Evolutionary conservation across 1,140 invertebrate genomes (phyloP).

Genomic region (Dufourea novaeangliae): DNA sequence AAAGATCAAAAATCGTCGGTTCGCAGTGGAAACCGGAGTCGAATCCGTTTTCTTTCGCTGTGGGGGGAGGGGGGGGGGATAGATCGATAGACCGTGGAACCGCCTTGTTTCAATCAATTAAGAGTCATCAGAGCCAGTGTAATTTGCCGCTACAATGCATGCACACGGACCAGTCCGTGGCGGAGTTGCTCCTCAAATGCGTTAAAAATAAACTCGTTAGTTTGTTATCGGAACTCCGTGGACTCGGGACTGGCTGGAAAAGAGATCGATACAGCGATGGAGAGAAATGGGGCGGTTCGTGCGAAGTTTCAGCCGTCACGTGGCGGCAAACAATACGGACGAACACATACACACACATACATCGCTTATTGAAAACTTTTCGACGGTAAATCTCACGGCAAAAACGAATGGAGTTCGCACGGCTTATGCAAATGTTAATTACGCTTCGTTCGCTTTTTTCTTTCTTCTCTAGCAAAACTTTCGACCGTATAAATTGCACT

Average conservation of each 20-base stretch:
- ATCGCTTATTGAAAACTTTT: neutral
- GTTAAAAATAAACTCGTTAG: conserved; percentile 54
- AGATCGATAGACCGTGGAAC: conserved; percentile 8
- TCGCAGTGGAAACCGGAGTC: neutral
- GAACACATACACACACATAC: too few relatives aligned
- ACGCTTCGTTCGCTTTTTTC: neutral
- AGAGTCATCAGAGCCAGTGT: conserved; percentile 20
- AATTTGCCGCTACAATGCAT: conserved; percentile 22
- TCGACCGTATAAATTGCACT: neutral
- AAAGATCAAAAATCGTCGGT: neutral
- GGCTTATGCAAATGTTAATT: neutral
- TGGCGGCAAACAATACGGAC: conserved; percentile 3
- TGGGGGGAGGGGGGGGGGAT: too few relatives aligned
- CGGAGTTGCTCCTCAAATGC: conserved; percentile 41
- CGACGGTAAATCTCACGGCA: neutral
- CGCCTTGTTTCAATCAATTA: conserved; percentile 26
- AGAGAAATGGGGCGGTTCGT: conserved; percentile 45
- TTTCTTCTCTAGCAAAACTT: neutral
- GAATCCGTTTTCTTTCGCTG: neutral
- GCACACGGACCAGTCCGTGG: conserved; percentile 1
- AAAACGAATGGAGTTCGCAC: too few relatives aligned
- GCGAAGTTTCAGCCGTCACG: conserved; percentile 46
- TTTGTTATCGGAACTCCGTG: conserved; percentile 41
- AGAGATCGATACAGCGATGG: conserved; percentile 48
- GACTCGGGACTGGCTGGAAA: conserved; percentile 6